These are phyloP conservation scores for Linepithema humile DNA, from an alignment of 1,140 invertebrate species.

Conservation along the genomic window DNA sequence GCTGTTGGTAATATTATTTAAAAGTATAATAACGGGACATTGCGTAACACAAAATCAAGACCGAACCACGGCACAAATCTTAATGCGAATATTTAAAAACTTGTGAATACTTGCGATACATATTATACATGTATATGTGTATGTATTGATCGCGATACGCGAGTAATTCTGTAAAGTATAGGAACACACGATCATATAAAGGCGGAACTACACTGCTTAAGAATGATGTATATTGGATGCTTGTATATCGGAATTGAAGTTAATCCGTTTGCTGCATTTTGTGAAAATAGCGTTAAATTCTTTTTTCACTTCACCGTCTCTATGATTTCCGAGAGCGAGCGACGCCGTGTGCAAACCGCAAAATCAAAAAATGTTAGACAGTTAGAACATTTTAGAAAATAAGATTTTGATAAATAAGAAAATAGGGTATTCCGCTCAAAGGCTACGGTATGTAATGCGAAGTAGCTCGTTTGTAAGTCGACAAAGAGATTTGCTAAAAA, in stretches of 20 bases:
- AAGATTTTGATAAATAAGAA: constrained; percentile 15
- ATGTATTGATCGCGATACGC: constrained; percentile 35
- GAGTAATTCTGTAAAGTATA: constrained; percentile 27
- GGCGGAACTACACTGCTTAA: constrained; percentile 19
- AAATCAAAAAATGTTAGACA: constrained; percentile 47
- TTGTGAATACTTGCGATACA: constrained; percentile 43
- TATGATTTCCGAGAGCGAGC: constrained; percentile 24
- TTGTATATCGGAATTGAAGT: constrained; percentile 23
- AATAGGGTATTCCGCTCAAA: constrained; percentile 36
- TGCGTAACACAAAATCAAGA: neutral
- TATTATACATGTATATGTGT: constrained; percentile 39
- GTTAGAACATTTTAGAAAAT: constrained; percentile 35
- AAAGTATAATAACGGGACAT: neutral
- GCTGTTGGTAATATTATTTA: neutral
- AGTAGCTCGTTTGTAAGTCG: constrained; percentile 33
- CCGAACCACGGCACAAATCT: constrained; percentile 2
- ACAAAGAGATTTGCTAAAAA: neutral
- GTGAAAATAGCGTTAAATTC: neutral
- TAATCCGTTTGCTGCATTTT: constrained; percentile 16
- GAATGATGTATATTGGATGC: constrained; percentile 24
- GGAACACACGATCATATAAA: constrained; percentile 13
- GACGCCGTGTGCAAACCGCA: constrained; percentile 26
- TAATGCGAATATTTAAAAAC: constrained; percentile 25
- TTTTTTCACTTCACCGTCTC: neutral
- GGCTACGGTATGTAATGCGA: constrained; percentile 13